phyloP scores from a whole-genome alignment of 2,888 invertebrate genomes.

The Pachycephus smyrnensis region DNA sequence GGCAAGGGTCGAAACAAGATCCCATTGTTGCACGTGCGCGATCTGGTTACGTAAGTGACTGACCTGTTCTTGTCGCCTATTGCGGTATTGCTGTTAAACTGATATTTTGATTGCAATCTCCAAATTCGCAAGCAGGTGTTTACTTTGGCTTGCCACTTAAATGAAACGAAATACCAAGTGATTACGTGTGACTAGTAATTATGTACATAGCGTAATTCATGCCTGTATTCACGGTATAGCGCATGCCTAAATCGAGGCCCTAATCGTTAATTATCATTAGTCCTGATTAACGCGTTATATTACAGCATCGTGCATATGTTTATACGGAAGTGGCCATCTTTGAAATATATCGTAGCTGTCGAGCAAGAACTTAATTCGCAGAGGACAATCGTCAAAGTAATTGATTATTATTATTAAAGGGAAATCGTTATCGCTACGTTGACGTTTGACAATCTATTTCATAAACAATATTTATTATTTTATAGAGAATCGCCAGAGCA shows the following conservation, averaged over 20 bases:
- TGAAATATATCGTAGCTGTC: conserved; percentile 74
- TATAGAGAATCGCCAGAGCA: conserved; percentile 67
- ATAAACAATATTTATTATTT: conserved; percentile 1
- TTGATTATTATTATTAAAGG: not conserved
- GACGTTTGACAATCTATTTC: not conserved
- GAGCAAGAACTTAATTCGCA: conserved; percentile 72
- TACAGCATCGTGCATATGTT: conserved; percentile 69
- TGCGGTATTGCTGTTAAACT: no score
- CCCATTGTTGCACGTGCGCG: conserved; percentile 75
- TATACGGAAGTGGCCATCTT: conserved; percentile 70
- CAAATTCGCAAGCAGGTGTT: no score
- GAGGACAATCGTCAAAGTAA: conserved; percentile 70
- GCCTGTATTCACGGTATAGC: no score
- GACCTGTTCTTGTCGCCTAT: not conserved
- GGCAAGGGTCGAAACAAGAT: conserved; percentile 72
- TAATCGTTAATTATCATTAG: no score
- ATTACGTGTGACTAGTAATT: no score
- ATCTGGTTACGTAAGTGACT: conserved; percentile 70
- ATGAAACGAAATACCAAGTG: no score
- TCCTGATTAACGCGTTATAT: conserved; percentile 22
- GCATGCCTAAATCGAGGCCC: no score
- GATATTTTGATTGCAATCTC: no score
- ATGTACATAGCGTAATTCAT: no score
- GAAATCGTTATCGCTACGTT: not conserved
- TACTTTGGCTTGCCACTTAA: no score